Conservation (phyloP, 1,140 invertebrate species). For the Zaprionus davidi region DNA sequence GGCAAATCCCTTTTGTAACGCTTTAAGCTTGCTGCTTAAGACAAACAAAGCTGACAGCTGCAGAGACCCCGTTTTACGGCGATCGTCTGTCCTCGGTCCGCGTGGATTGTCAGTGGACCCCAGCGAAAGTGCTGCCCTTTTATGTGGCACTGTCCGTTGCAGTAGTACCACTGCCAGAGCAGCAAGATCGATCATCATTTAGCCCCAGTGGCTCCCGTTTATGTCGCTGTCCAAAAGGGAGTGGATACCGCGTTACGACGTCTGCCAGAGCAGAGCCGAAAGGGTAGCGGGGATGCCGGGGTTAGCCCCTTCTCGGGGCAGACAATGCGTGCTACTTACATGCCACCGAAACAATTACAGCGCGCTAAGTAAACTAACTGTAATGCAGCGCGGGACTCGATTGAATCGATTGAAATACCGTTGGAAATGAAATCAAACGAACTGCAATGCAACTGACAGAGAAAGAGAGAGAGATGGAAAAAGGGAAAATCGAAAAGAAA, state of each 20-base stretch:
- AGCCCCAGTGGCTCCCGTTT: constrained; percentile 75
- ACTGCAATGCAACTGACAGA: not conserved
- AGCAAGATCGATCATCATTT: constrained; percentile 80
- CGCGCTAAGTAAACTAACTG: constrained; percentile 81
- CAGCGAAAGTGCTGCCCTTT: constrained; percentile 74
- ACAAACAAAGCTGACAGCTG: constrained; percentile 82
- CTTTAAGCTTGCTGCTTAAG: constrained; percentile 72
- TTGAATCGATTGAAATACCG: constrained; percentile 69
- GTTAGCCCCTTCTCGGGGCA: constrained; percentile 6
- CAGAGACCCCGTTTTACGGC: constrained; percentile 31
- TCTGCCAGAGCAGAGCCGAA: not conserved
- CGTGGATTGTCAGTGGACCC: constrained; percentile 38
- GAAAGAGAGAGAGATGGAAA: constrained; percentile 10
- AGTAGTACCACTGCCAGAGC: constrained; percentile 51
- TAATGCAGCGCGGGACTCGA: constrained; percentile 53
- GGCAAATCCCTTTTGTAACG: constrained; percentile 80
- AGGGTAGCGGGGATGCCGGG: not conserved
- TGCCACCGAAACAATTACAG: constrained; percentile 83
- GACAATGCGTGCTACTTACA: constrained; percentile 82
- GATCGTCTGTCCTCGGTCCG: constrained; percentile 8
- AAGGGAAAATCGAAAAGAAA: constrained; percentile 63
- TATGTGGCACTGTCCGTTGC: constrained; percentile 39
- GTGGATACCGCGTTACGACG: constrained; percentile 11
- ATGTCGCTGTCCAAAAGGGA: constrained; percentile 46
- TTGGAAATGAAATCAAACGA: constrained; percentile 43